Evolutionary conservation across 2,888 invertebrate species (phyloP).

Genomic region (Drosophila algonquin): DNA sequence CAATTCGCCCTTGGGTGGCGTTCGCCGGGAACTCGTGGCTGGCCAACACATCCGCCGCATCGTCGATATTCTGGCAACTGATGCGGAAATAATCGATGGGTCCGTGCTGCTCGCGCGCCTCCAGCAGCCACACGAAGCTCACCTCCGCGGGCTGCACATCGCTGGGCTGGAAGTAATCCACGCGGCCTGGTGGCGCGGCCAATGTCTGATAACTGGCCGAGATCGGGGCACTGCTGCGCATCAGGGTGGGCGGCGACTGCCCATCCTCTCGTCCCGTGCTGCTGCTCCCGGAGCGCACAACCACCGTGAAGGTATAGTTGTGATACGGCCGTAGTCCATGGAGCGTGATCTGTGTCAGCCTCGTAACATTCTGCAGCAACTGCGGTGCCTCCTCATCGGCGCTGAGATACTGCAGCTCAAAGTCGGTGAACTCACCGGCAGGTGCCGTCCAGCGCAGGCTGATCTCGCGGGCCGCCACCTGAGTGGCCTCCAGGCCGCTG

Average conservation of each 20-base stretch:
- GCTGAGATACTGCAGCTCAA: slow-evolving; percentile 93
- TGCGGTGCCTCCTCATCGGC: slow-evolving; percentile 87
- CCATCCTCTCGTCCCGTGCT: background rate
- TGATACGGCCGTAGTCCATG: slow-evolving; percentile 91
- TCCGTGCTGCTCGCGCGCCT: slow-evolving; percentile 91
- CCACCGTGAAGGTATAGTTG: slow-evolving; percentile 94
- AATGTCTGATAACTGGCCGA: slow-evolving; percentile 92
- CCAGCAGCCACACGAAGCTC: slow-evolving; percentile 91
- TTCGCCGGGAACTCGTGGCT: slow-evolving; percentile 87
- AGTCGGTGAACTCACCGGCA: slow-evolving; percentile 92
- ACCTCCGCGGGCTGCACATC: slow-evolving; percentile 93
- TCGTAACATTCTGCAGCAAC: slow-evolving; percentile 89
- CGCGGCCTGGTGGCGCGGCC: slow-evolving; percentile 93
- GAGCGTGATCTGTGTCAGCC: slow-evolving; percentile 88
- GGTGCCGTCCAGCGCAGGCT: slow-evolving; percentile 93
- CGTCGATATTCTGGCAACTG: slow-evolving; percentile 89
- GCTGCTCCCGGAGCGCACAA: slow-evolving; percentile 89
- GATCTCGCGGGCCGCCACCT: slow-evolving; percentile 91
- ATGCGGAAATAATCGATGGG: slow-evolving; percentile 91
- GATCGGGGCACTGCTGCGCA: slow-evolving; percentile 90
- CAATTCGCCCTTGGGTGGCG: slow-evolving; percentile 88
- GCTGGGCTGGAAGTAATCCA: slow-evolving; percentile 89
- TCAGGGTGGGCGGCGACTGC: slow-evolving; percentile 84
- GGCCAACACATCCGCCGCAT: slow-evolving; percentile 85
- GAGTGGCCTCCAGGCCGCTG: slow-evolving; percentile 89